Conservation (phyloP, 2,888 invertebrate species). For the Acrobasis repandana region DNA sequence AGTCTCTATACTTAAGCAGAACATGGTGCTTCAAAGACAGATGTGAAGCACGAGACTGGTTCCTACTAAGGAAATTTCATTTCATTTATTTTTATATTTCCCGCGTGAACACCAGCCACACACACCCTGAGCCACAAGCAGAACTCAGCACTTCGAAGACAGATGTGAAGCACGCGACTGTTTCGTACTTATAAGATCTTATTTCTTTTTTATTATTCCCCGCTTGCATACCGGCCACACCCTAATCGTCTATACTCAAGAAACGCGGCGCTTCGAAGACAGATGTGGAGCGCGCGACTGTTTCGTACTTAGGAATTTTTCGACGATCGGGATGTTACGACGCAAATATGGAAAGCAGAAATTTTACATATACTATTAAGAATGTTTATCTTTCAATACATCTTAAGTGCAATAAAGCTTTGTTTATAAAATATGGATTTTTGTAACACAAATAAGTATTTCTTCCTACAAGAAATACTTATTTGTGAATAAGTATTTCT, state of each 20-base stretch:
- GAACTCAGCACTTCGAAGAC: constrained; percentile 43
- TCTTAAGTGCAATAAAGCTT: background rate
- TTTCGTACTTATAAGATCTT: too few species aligned
- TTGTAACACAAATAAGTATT: background rate
- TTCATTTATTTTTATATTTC: too few species aligned
- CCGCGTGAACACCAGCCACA: background rate
- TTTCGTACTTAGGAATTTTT: constrained; percentile 18
- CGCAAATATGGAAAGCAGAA: constrained; percentile 10
- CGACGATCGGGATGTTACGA: constrained; percentile 5
- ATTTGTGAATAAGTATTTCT: too few species aligned
- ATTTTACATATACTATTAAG: background rate
- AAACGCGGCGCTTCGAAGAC: constrained; percentile 52
- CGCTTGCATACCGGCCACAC: background rate
- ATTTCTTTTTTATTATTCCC: too few species aligned
- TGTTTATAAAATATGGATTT: too few species aligned
- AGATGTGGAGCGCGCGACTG: constrained; percentile 55
- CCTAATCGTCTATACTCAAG: constrained; percentile 8
- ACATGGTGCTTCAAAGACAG: constrained; percentile 43
- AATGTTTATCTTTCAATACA: background rate
- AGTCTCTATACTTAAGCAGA: constrained; percentile 2
- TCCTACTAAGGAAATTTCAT: too few species aligned
- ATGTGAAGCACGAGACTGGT: background rate
- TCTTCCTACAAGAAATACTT: too few species aligned
- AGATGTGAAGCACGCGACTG: background rate
- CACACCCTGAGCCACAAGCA: constrained; percentile 5